Evolutionary conservation across 2,113 vertebrate genomes (phyloP).

Genomic region (Phainopepla nitens): DNA sequence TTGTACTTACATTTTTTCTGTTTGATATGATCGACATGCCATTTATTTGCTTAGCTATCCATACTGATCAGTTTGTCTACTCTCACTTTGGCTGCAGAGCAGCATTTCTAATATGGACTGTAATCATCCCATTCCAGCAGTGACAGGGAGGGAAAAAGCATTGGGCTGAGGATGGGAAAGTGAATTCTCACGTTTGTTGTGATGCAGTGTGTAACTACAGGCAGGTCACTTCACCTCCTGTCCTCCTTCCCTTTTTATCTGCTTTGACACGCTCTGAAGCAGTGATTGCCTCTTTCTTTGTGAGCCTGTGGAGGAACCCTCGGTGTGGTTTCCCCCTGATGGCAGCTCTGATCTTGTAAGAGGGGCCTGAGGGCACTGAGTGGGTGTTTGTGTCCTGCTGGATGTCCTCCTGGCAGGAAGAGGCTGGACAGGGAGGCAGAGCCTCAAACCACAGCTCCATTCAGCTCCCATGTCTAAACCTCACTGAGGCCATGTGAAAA

Average conservation of each 20-base stretch:
- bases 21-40: neutral
- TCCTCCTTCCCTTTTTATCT: neutral
- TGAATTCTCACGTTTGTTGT: neutral
- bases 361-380: neutral
- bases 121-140: neutral
- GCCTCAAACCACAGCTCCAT: fast-evolving
- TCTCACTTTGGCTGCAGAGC: neutral
- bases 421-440: neutral
- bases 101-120: neutral
- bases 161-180: neutral
- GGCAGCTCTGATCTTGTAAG: neutral
- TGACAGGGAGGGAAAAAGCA: neutral
- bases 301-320: neutral
- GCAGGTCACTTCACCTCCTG: neutral
- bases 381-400: neutral
- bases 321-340: neutral
- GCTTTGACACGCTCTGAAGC: neutral
- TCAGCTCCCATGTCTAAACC: neutral
- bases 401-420: neutral
- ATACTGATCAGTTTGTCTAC: neutral
- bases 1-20: neutral
- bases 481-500: neutral
- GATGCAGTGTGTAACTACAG: neutral
- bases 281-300: neutral
- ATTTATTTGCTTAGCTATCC: neutral